phyloP scores from a whole-genome alignment of 2,113 vertebrate species.

The Crotophaga sulcirostris region DNA sequence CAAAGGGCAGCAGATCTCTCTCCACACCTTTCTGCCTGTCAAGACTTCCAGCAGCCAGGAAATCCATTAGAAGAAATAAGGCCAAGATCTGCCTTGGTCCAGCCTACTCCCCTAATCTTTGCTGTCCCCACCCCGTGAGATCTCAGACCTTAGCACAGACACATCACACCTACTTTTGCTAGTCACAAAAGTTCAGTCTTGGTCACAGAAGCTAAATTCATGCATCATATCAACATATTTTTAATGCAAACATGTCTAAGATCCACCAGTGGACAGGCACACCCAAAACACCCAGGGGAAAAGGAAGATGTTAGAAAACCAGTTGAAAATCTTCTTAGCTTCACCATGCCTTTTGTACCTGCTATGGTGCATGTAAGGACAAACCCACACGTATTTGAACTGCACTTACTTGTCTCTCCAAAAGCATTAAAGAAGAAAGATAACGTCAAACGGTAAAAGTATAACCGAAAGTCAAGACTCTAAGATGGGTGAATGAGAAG shows the following conservation, averaged over 20 bases:
- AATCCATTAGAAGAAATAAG: background rate
- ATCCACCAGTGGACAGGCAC: background rate
- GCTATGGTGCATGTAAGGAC: background rate
- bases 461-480: background rate
- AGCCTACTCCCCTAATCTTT: background rate
- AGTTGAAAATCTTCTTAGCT: background rate
- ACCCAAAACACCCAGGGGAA: background rate
- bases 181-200: background rate
- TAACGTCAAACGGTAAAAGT: background rate
- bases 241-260: background rate
- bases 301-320: background rate
- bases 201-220: background rate
- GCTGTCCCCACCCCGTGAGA: background rate
- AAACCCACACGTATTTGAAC: background rate
- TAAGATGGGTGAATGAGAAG: background rate
- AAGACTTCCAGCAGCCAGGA: background rate
- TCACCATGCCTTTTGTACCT: background rate
- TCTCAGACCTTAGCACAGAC: background rate
- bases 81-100: background rate
- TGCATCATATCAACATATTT: accelerated
- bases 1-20: background rate
- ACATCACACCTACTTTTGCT: background rate
- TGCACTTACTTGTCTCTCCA: constrained; percentile 60
- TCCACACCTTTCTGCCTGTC: background rate
- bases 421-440: constrained; percentile 52